These are phyloP conservation scores for Xestia c-nigrum DNA, from an alignment of 2,888 invertebrate species.

Conservation along the genomic window DNA sequence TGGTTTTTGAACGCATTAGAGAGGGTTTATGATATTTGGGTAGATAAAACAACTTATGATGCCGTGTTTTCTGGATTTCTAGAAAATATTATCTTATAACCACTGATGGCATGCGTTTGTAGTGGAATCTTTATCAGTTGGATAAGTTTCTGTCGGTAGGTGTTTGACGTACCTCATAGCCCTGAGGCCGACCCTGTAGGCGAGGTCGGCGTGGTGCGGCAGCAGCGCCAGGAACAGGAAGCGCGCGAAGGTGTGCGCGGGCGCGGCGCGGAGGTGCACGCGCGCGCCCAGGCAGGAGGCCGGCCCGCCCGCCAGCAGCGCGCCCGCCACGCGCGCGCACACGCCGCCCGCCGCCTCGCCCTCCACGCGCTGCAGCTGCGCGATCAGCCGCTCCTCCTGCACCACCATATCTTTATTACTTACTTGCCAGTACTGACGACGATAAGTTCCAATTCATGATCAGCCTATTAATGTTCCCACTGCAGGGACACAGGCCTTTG, in stretches of 20 bases:
- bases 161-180: constrained; percentile 91
- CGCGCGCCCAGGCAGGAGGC: constrained; percentile 93
- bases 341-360: constrained; percentile 93
- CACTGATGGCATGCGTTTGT: background rate
- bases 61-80: background rate
- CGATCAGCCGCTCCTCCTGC: constrained; percentile 93
- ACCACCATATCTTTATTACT: no score
- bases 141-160: background rate
- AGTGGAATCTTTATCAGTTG: background rate
- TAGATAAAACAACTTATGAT: background rate
- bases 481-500: no score
- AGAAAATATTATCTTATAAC: background rate
- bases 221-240: constrained; percentile 95
- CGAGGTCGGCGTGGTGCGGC: constrained; percentile 94
- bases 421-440: no score
- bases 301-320: constrained; percentile 94
- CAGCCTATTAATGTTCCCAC: no score
- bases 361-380: constrained; percentile 94
- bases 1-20: no score
- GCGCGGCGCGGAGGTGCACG: constrained; percentile 95
- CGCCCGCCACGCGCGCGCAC: constrained; percentile 92
- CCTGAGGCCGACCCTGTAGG: constrained; percentile 94
- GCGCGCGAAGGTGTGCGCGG: constrained; percentile 96
- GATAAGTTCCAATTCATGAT: no score
- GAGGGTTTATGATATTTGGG: no score